Evolutionary conservation across 2,888 invertebrate genomes (phyloP).

Genomic region (Eustalomyia histrio): DNA sequence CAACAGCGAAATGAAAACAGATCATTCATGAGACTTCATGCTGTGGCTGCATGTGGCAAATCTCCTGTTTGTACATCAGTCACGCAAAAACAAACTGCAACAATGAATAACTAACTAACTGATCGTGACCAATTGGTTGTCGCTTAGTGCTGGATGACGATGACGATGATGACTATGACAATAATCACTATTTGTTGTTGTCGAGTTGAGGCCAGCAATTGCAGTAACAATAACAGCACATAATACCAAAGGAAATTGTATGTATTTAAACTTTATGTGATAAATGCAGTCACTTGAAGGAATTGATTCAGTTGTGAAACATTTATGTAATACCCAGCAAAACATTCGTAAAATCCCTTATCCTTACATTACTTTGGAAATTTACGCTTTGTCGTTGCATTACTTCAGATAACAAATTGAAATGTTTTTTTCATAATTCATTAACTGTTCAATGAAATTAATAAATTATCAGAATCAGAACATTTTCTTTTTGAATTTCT

Average conservation of each 20-base stretch:
- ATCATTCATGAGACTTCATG: slow-evolving; percentile 57
- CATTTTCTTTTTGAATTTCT: too few relatives aligned
- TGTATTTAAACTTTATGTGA: too few relatives aligned
- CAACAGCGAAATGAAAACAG: slow-evolving; percentile 51
- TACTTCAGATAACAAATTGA: too few relatives aligned
- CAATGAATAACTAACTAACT: slow-evolving; percentile 64
- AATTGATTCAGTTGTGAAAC: too few relatives aligned
- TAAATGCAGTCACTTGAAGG: too few relatives aligned
- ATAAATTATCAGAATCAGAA: too few relatives aligned
- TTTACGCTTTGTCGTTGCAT: too few relatives aligned
- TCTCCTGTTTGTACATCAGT: slow-evolving; percentile 56
- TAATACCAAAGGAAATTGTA: slow-evolving; percentile 3
- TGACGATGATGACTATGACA: slow-evolving; percentile 12
- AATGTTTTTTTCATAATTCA: too few relatives aligned
- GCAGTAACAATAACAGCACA: neutral
- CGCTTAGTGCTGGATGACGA: slow-evolving; percentile 41
- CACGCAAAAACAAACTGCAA: slow-evolving; percentile 60
- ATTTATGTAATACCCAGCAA: too few relatives aligned
- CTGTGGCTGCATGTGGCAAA: slow-evolving; percentile 53
- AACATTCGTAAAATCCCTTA: too few relatives aligned
- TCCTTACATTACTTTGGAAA: too few relatives aligned
- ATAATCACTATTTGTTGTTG: neutral
- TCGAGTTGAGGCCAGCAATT: neutral
- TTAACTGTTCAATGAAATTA: too few relatives aligned
- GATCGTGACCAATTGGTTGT: slow-evolving; percentile 66